Base-by-base conservation (phyloP, 1,140 invertebrate genomes). In the Ostrea edulis region DNA sequence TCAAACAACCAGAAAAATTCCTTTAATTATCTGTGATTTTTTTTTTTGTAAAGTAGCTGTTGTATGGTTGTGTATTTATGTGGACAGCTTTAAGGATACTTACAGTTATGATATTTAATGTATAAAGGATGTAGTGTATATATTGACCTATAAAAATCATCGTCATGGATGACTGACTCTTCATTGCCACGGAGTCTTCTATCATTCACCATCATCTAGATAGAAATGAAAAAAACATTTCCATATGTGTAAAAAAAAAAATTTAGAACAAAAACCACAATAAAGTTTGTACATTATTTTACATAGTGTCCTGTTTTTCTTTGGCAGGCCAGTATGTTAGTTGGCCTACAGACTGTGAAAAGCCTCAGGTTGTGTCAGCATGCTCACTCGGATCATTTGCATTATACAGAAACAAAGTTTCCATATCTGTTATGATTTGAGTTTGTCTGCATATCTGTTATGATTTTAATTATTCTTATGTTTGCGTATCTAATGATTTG, bases 231-330 rank as follows among this genome's bases (percentile, higher is more conserved):
- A 77, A 44, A 44, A 5, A 77, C 68, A 77, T 77, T 77, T 77
- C 68, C 68, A 77, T 77, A 35, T 77, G 68, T 77, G 68, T 77
- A 77, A 77, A 77, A 71, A 71, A 25, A 71, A 25, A 77, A 44
- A 44, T 44, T 44, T 44, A 44, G 35, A 44, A 44, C 35, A 44
- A 62, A 77, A 77, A 77, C 35, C 68, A 77, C 68, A 77, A 77
- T 77, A 77, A 77, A 77, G 68, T 77, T 77, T 77, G 68, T 77
- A 77, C 68, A 77, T 77, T 77, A 77, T 77, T 77, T 77, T 77
- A 77, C 5, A 29, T 35, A 29, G 8, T 29, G 68, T 77, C 29
- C 8, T 35, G 25, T 77, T 77, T 12, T 77, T 77, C 25, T 71
- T 77, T 77, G 68, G 58, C n/a, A 5, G 35, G 35, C 35, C 35